phyloP scores from a whole-genome alignment of 2,888 invertebrate genomes.

The Alloscopus bannaensis region DNA sequence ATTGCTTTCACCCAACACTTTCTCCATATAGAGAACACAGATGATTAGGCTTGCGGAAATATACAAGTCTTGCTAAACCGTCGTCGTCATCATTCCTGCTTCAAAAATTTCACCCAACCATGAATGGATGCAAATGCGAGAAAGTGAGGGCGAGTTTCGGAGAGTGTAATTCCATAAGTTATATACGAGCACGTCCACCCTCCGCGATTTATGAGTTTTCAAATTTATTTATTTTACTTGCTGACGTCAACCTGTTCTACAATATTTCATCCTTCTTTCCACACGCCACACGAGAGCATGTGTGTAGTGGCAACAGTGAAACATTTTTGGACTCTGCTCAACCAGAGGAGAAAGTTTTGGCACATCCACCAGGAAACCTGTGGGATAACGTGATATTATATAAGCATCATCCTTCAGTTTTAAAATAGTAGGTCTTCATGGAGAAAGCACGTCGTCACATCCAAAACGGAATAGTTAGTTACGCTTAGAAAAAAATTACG shows the following conservation, averaged over 20 bases:
- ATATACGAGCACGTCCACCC: slow-evolving; percentile 67
- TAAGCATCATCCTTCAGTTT: not conserved
- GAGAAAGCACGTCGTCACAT: not conserved
- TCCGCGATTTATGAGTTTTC: slow-evolving; percentile 68
- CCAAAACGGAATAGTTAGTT: no score
- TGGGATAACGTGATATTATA: slow-evolving; percentile 44
- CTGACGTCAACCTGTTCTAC: slow-evolving; percentile 64
- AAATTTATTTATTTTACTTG: slow-evolving; percentile 68
- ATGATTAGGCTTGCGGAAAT: no score
- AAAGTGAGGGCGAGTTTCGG: slow-evolving; percentile 37
- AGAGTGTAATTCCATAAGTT: slow-evolving; percentile 67
- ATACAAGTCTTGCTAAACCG: no score
- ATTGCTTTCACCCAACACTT: no score
- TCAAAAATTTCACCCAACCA: slow-evolving; percentile 45
- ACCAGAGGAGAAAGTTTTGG: slow-evolving; percentile 30
- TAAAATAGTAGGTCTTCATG: not conserved
- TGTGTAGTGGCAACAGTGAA: not conserved
- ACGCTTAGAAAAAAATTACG: no score
- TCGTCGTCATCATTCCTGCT: slow-evolving; percentile 7
- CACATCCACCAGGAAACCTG: no score
- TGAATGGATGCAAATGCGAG: slow-evolving; percentile 23
- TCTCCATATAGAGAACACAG: no score
- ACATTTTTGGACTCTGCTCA: slow-evolving; percentile 2
- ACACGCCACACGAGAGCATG: slow-evolving; percentile 32
- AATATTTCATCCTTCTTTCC: slow-evolving; percentile 62